A percentile compares a stretch with the other conserved stretches of the same genome.
Evolutionary conservation across 2,113 vertebrate species (phyloP).

Genomic region (Ictalurus furcatus): DNA sequence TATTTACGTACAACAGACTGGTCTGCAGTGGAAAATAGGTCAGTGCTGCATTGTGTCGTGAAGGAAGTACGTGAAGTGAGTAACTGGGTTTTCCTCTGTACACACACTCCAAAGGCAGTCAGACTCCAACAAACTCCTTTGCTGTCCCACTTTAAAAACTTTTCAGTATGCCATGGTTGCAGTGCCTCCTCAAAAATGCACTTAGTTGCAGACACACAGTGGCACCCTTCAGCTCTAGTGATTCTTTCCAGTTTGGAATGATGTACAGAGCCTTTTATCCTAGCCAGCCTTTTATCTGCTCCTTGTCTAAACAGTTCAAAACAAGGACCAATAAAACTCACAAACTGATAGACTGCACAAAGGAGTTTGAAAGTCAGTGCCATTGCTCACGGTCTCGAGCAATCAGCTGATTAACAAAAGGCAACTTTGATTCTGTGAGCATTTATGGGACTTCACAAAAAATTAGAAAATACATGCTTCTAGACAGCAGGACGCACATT

Average conservation of each 20-base stretch:
- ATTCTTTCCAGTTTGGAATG: constrained; percentile 26
- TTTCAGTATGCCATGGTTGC: constrained; percentile 25
- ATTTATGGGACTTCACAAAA: neutral
- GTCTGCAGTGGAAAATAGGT: constrained; percentile 11
- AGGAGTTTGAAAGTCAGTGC: neutral
- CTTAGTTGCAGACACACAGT: constrained; percentile 13
- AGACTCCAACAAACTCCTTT: constrained; percentile 45
- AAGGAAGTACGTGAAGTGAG: neutral
- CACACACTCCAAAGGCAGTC: constrained; percentile 36
- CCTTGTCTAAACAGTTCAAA: constrained; percentile 22
- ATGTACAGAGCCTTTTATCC: neutral
- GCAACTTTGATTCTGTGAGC: neutral
- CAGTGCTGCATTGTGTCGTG: constrained; percentile 3
- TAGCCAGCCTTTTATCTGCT: constrained; percentile 18
- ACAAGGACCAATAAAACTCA: constrained; percentile 2
- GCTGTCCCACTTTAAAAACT: constrained; percentile 49
- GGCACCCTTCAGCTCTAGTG: neutral
- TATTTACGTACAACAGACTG: constrained; percentile 26
- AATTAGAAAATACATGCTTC: neutral
- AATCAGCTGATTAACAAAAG: neutral
- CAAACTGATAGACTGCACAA: neutral
- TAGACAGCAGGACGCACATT: neutral
- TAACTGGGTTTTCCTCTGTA: constrained; percentile 29
- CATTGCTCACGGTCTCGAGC: neutral
- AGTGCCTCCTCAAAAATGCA: neutral